These are phyloP conservation scores for Nyctereutes procyonoides DNA, from an alignment of 2,113 vertebrate species.

Conservation along the genomic window DNA sequence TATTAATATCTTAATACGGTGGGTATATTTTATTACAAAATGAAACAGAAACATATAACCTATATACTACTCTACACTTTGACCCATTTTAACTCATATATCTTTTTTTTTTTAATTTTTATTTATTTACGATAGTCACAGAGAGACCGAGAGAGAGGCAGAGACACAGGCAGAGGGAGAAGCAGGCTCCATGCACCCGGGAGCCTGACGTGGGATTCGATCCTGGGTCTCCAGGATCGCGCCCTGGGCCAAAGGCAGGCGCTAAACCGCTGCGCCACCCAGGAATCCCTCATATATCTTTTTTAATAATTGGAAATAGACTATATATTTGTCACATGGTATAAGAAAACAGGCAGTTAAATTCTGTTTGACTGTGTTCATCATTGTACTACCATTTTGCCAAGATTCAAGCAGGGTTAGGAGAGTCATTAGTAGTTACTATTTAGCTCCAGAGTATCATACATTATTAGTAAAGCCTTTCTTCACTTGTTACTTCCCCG, in stretches of 20 bases:
- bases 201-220: too few relatives aligned
- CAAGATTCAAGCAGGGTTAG: neutral
- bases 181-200: too few relatives aligned
- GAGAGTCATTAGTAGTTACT: neutral
- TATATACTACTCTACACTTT: neutral
- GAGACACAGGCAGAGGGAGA: too few relatives aligned
- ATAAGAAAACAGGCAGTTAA: neutral
- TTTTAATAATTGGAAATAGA: neutral
- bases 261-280: too few relatives aligned
- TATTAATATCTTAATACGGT: neutral
- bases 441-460: neutral
- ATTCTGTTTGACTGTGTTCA: neutral
- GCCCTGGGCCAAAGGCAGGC: too few relatives aligned
- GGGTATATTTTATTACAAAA: neutral
- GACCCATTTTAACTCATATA: neutral
- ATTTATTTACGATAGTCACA: too few relatives aligned
- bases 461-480: neutral
- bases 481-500: neutral
- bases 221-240: too few relatives aligned
- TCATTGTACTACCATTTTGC: neutral
- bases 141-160: too few relatives aligned
- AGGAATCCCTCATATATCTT: neutral
- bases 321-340: neutral
- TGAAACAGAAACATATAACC: neutral
- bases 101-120: too few relatives aligned